These are phyloP conservation scores for Numenius arquata DNA, from an alignment of 2,113 vertebrate genomes.

Conservation along the genomic window DNA sequence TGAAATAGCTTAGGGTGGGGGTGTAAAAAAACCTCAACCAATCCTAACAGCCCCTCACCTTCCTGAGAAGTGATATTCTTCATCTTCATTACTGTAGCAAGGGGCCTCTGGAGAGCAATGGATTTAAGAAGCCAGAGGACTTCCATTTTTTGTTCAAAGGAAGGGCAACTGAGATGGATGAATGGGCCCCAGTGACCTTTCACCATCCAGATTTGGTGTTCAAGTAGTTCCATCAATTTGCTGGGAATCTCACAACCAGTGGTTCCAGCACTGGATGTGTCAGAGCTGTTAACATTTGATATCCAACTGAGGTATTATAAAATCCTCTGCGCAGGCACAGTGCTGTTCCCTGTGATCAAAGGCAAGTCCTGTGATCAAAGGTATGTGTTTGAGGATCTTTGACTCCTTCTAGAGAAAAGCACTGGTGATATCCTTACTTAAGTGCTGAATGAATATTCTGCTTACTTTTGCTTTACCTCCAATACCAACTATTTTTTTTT, in stretches of 20 bases:
- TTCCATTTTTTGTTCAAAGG: not conserved
- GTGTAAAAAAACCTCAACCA: not conserved
- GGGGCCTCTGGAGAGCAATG: not conserved
- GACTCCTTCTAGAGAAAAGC: not conserved
- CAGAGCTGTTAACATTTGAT: not conserved
- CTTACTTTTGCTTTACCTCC: not conserved
- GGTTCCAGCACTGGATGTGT: not conserved
- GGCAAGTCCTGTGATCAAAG: not conserved
- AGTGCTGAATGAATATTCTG: not conserved
- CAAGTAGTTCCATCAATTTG: not conserved
- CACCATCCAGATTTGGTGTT: not conserved
- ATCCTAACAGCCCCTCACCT: not conserved
- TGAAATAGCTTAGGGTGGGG: not conserved
- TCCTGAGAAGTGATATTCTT: not conserved
- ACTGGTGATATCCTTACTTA: not conserved
- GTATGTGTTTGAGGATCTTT: not conserved
- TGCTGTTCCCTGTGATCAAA: not conserved
- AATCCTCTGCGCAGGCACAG: not conserved
- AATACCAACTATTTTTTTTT: not conserved
- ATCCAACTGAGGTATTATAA: not conserved
- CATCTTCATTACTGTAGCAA: not conserved
- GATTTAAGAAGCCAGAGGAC: not conserved
- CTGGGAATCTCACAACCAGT: not conserved
- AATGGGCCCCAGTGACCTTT: not conserved
- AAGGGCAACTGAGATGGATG: not conserved